Evolutionary conservation across 2,888 invertebrate genomes (phyloP).

Genomic region (Chrysolina americana): DNA sequence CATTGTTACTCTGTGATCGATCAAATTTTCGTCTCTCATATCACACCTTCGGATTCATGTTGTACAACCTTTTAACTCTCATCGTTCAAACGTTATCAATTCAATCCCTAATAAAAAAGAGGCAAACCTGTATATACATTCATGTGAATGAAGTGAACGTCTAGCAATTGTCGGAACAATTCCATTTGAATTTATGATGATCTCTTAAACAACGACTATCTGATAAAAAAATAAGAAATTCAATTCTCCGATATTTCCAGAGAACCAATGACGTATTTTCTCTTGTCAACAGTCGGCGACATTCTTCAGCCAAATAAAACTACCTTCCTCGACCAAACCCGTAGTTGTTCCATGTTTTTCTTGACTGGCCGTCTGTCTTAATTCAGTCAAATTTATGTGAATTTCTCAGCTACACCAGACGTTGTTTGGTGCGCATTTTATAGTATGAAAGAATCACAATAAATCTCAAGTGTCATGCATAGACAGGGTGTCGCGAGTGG

Average conservation of each 20-base stretch:
- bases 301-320: not conserved
- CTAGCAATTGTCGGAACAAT: no score
- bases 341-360: not conserved
- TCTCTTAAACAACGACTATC: no score
- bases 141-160: no score
- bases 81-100: no score
- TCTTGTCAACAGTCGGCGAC: not conserved
- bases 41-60: no score
- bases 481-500: not conserved
- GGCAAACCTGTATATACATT: no score
- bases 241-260: not conserved
- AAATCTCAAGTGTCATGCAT: not conserved
- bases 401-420: not conserved
- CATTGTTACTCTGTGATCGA: no score
- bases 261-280: not conserved
- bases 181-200: no score
- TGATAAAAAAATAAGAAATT: no score
- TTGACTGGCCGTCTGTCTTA: not conserved
- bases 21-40: no score
- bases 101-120: no score
- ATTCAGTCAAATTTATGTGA: not conserved
- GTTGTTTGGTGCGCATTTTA: not conserved
- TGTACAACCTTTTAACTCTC: no score
- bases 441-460: not conserved
- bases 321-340: not conserved